Percentiles rank a stretch among this genome's conserved stretches.
Evolutionary conservation across 2,888 invertebrate genomes (phyloP).

Genomic region (Chironomus riparius): DNA sequence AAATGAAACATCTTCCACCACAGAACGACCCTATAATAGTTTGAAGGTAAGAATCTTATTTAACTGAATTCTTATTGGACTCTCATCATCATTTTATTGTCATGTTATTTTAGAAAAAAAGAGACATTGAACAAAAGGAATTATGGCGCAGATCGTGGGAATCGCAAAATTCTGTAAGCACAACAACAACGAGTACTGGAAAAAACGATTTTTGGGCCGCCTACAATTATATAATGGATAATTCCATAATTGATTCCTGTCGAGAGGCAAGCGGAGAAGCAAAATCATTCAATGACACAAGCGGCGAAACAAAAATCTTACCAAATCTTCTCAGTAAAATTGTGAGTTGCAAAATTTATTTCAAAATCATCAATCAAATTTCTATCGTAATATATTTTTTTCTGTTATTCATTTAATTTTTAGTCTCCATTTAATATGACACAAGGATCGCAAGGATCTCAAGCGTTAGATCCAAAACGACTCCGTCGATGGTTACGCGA

Average conservation of each 20-base stretch:
- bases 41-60: constrained; percentile 46
- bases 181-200: constrained; percentile 41
- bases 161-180: constrained; percentile 56
- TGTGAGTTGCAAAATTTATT: background rate
- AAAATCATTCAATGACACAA: constrained; percentile 1
- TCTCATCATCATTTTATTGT: background rate
- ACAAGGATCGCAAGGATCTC: constrained; percentile 35
- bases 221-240: constrained; percentile 92
- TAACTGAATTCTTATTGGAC: background rate
- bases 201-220: constrained; percentile 89
- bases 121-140: constrained; percentile 53
- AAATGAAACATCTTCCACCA: constrained; percentile 42
- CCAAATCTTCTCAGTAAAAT: background rate
- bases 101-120: constrained; percentile 32
- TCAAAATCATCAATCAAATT: background rate
- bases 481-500: constrained; percentile 78
- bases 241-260: constrained; percentile 84
- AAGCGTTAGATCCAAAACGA: constrained; percentile 43
- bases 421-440: constrained; percentile 34
- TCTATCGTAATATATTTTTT: background rate
- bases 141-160: constrained; percentile 70
- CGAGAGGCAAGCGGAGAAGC: constrained; percentile 48
- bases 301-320: background rate
- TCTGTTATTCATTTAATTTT: background rate
- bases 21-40: constrained; percentile 73